Evolutionary conservation across 1,140 invertebrate genomes (phyloP), one percentile per base, ranked within the genome.

Genomic region (Drosophila quadrilineata): DNA sequence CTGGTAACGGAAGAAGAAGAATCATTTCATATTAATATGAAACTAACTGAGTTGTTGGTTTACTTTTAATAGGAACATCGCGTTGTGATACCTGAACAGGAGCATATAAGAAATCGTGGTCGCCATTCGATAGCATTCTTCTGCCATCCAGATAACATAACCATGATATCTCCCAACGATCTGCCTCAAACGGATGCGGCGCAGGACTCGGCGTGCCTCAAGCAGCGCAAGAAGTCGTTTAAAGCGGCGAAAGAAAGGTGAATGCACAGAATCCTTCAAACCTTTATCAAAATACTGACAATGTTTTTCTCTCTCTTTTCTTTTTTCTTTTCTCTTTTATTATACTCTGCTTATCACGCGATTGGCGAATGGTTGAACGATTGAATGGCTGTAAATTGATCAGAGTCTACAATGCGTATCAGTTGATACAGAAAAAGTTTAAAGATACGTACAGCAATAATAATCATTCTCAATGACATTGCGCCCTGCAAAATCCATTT

Each of bases 41-140:
- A 3, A 3, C 12, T 60, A 12, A 58, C n/a, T n/a, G n/a, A n/a
- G n/a, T n/a, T 22, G 4, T 0, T 22, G 4, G 31, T 0, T 6
- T 26, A 1, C 49, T 33, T 3, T 1, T 0, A 17, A 10, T 41
- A 94, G 92, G 91, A 92, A 85, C 94, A 96, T 82, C 93, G 95
- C 2, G 94, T 95, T 2, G 91, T 95, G 0, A 91, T 95, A 2
- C 94, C 94, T 0, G 91, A 93, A 54, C 92, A 93, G 24, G 90
- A 91, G 56, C 91, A 91, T 62, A 90, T 91, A 9, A 91, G 92
- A 38, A 91, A 92, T 0, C 91, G 92, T 31, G 92, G 92, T 2
- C 92, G 94, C 14, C 94, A 95, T 84, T 94, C 94, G 24, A 92
- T 96, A 28, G 94, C 93, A 1, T 95, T 94, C 90, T 96, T 95